Percentiles rank a stretch among this genome's conserved stretches.
These are phyloP conservation scores for Prenolepis imparis DNA, from an alignment of 2,888 invertebrate species.

Conservation along the genomic window DNA sequence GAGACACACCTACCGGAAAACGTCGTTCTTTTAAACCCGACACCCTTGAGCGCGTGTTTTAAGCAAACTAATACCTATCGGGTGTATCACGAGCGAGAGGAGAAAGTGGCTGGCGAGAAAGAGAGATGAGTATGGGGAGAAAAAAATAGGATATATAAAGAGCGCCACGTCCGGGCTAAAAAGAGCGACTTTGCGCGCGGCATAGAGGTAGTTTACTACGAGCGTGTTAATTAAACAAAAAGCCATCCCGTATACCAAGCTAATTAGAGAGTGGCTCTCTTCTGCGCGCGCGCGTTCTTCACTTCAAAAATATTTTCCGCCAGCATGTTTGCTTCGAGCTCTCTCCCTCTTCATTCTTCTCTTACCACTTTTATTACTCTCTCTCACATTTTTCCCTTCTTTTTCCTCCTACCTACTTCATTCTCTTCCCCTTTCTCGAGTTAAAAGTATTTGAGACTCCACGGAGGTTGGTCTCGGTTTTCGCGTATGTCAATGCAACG, in stretches of 20 bases:
- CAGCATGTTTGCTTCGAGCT: slow-evolving; percentile 53
- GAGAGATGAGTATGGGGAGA: slow-evolving; percentile 3
- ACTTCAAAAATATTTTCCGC: slow-evolving; percentile 77
- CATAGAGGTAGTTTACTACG: slow-evolving; percentile 74
- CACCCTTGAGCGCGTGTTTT: slow-evolving; percentile 73
- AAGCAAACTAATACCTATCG: slow-evolving; percentile 76
- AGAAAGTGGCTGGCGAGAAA: slow-evolving; percentile 13
- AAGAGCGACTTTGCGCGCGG: slow-evolving; percentile 42
- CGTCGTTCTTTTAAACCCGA: slow-evolving; percentile 69
- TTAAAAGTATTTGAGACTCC: slow-evolving; percentile 22
- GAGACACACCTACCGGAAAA: slow-evolving; percentile 42
- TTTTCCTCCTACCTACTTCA: slow-evolving; percentile 51
- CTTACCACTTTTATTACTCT: slow-evolving; percentile 55
- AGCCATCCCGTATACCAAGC: slow-evolving; percentile 78
- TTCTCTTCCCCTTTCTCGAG: slow-evolving; percentile 30
- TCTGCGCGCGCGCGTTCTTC: slow-evolving; percentile 65
- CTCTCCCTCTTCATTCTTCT: slow-evolving; percentile 46
- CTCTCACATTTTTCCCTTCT: slow-evolving; percentile 41
- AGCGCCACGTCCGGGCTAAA: slow-evolving; percentile 41
- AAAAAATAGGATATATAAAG: slow-evolving; percentile 55
- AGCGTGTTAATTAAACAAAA: slow-evolving; percentile 83
- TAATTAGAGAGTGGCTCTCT: slow-evolving; percentile 80
- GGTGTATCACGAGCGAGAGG: slow-evolving; percentile 61
- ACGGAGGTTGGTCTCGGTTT: slow-evolving; percentile 32
- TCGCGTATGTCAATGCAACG: slow-evolving; percentile 15